Percentiles rank a stretch among this genome's conserved stretches.
phyloP scores from a whole-genome alignment of 2,888 invertebrate species.

The Nomada flava region DNA sequence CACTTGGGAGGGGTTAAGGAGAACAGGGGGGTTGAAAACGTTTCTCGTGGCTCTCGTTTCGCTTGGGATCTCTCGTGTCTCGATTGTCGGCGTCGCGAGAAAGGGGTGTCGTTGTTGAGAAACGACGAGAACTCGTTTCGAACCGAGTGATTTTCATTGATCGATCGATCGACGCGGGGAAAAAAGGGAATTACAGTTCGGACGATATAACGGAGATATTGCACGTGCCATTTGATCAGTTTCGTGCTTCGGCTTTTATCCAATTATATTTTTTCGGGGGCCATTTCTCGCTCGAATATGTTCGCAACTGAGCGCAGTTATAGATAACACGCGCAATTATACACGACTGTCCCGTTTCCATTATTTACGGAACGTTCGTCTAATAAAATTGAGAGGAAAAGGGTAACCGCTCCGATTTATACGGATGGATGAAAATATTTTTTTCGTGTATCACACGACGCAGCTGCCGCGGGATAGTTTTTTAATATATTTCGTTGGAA shows the following conservation, averaged over 20 bases:
- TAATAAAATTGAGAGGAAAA: conserved; percentile 52
- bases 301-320: conserved; percentile 46
- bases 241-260: conserved; percentile 18
- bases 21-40: background rate
- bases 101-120: conserved; percentile 18
- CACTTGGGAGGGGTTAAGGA: background rate
- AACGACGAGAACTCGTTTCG: conserved; percentile 1
- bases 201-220: conserved; percentile 21
- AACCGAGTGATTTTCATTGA: background rate
- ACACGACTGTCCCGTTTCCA: conserved; percentile 56
- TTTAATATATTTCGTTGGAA: conserved; percentile 54
- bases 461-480: conserved; percentile 50
- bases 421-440: conserved; percentile 60
- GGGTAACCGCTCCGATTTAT: conserved; percentile 53
- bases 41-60: conserved; percentile 23
- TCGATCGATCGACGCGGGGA: background rate
- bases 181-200: conserved; percentile 11
- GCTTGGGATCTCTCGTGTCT: conserved; percentile 20
- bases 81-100: conserved; percentile 16
- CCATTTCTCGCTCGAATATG: conserved; percentile 35
- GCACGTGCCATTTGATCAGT: conserved; percentile 34
- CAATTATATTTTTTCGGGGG: conserved; percentile 10
- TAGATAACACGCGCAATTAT: conserved; percentile 54
- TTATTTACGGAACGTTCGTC: conserved; percentile 66
- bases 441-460: conserved; percentile 40